These are phyloP conservation scores for Leptinotarsa tumamoca DNA, from an alignment of 2,888 invertebrate genomes.

Conservation along the genomic window DNA sequence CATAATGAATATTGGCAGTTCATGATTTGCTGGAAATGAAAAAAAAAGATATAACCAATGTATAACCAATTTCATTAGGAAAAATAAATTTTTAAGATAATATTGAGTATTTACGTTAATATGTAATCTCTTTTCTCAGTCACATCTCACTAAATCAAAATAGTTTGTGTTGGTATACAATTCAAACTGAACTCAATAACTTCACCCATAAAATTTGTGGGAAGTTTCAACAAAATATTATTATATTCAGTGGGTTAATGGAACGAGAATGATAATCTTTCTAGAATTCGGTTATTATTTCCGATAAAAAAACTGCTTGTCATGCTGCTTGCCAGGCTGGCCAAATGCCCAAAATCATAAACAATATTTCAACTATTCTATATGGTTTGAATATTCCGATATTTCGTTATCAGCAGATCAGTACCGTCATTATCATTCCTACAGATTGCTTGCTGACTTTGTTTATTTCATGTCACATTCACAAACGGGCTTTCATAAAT, in stretches of 20 bases:
- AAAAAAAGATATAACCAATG: too few relatives aligned
- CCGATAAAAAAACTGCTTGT: slow-evolving; percentile 1
- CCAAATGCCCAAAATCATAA: not conserved
- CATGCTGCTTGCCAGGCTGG: not conserved
- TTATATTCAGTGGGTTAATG: not conserved
- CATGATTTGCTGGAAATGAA: too few relatives aligned
- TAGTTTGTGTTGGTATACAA: too few relatives aligned
- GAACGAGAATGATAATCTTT: not conserved
- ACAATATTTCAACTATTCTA: not conserved
- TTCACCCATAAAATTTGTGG: too few relatives aligned
- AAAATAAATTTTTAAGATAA: too few relatives aligned
- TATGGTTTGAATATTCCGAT: not conserved
- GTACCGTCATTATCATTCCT: not conserved
- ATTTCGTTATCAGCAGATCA: not conserved
- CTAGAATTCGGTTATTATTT: not conserved
- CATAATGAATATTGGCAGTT: too few relatives aligned
- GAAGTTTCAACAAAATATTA: not conserved
- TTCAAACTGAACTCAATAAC: too few relatives aligned
- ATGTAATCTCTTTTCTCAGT: too few relatives aligned
- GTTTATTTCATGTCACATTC: not conserved
- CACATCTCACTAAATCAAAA: too few relatives aligned
- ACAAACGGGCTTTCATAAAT: not conserved
- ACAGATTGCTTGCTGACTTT: not conserved
- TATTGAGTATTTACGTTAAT: too few relatives aligned
- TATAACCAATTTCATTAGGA: too few relatives aligned